A percentile compares a stretch with the other conserved stretches of the same genome.
phyloP scores from a whole-genome alignment of 2,113 vertebrate species.

The Scytalopus superciliaris region DNA sequence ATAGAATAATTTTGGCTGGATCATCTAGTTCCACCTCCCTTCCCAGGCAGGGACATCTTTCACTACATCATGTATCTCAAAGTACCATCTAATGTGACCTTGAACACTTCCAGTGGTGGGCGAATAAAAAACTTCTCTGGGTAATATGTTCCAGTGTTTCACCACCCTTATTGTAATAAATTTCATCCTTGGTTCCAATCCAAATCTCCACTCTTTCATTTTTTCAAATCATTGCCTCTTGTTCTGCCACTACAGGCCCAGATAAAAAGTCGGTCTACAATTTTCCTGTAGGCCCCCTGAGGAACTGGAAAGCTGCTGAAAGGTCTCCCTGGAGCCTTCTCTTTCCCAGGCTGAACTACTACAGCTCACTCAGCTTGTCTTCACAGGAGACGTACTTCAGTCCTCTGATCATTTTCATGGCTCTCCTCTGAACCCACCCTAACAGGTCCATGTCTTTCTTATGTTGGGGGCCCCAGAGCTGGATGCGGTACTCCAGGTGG shows the following conservation, averaged over 20 bases:
- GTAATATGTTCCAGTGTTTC: background rate
- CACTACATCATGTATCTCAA: background rate
- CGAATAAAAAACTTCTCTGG: background rate
- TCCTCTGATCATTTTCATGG: background rate
- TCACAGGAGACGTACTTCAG: background rate
- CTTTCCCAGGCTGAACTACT: background rate
- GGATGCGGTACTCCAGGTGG: background rate
- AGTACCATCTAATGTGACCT: accelerated
- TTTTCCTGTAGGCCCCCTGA: background rate
- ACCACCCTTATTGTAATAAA: background rate
- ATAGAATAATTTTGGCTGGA: background rate
- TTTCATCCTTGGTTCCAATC: background rate
- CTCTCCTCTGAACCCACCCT: background rate
- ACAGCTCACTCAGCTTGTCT: background rate
- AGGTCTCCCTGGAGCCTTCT: background rate
- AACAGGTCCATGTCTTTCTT: background rate
- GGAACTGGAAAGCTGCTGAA: background rate
- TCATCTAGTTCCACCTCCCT: background rate
- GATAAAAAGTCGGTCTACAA: background rate
- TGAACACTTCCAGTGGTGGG: background rate
- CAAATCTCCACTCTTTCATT: background rate
- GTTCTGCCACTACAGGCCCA: background rate
- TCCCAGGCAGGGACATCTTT: background rate
- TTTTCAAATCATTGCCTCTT: background rate
- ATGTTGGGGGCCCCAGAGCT: background rate